Conservation (phyloP, 35 echinoderm and acorn worm species). For the Heliocidaris erythrogramma region DNA sequence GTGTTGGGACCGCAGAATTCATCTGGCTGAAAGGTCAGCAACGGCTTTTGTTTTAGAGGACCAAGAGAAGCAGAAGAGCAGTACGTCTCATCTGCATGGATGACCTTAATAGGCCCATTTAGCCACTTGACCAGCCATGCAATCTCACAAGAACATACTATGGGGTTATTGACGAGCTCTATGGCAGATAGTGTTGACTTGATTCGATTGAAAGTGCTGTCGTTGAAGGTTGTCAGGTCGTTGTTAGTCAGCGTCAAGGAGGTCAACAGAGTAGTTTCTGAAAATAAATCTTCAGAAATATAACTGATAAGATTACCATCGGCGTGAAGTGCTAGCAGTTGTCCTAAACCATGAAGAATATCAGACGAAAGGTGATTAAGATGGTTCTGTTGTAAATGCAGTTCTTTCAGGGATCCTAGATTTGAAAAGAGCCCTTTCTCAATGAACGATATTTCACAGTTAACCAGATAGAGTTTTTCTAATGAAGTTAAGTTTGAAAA, state of each 20-base stretch:
- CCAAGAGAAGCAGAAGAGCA: neutral
- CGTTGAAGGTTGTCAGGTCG: neutral
- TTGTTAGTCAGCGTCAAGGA: neutral
- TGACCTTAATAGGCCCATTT: neutral
- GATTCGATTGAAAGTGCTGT: neutral
- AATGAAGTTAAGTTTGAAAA: conserved; percentile 13
- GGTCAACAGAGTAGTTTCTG: neutral
- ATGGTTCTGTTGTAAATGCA: neutral
- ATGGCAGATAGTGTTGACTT: neutral
- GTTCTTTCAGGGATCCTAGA: neutral
- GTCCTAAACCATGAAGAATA: neutral
- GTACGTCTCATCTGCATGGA: neutral
- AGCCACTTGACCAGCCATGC: neutral
- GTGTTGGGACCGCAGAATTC: neutral
- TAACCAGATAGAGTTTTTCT: neutral
- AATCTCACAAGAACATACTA: neutral
- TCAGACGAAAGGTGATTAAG: neutral
- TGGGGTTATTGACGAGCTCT: neutral
- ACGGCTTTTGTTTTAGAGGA: neutral
- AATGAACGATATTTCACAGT: neutral
- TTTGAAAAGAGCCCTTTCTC: neutral
- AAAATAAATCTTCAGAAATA: neutral
- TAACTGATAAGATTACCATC: neutral
- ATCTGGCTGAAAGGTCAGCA: neutral
- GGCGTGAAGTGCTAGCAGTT: neutral